A percentile compares a stretch with the other conserved stretches of the same genome.
phyloP scores from a whole-genome alignment of 1,140 invertebrate species.

The Proales similis region DNA sequence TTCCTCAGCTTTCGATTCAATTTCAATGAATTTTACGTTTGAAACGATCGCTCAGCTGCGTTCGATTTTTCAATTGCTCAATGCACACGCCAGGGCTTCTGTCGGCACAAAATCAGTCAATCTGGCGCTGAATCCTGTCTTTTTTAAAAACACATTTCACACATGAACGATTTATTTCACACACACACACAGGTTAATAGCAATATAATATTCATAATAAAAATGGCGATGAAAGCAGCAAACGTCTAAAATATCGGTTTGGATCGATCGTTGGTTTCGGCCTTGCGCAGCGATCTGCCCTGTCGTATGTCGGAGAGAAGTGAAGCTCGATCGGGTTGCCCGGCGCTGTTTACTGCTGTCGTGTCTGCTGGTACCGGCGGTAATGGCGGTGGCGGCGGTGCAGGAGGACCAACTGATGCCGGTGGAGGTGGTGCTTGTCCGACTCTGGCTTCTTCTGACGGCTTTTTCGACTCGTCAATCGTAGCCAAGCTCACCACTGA shows the following conservation, averaged over 20 bases:
- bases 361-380: not conserved
- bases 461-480: conserved; percentile 2
- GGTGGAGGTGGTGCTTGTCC: conserved; percentile 24
- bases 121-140: not conserved
- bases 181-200: too few relatives aligned
- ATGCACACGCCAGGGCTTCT: not conserved
- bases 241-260: conserved; percentile 62
- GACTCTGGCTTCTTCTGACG: conserved; percentile 7
- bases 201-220: too few relatives aligned
- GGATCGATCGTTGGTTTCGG: conserved; percentile 78
- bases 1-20: conserved; percentile 79
- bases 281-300: conserved; percentile 73
- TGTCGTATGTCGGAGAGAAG: conserved; percentile 72
- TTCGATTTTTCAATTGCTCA: not conserved
- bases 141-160: conserved; percentile 1
- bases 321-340: conserved; percentile 57
- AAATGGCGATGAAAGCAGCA: too few relatives aligned
- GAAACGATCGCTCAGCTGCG: not conserved
- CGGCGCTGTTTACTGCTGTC: conserved; percentile 28
- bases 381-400: conserved; percentile 13
- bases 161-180: not conserved
- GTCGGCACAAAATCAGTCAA: not conserved
- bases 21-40: conserved; percentile 74
- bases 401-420: conserved; percentile 28
- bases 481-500: too few relatives aligned